A percentile compares a stretch with the other conserved stretches of the same genome.
phyloP scores from a whole-genome alignment of 1,140 invertebrate genomes.

The Dysdera silvatica region DNA sequence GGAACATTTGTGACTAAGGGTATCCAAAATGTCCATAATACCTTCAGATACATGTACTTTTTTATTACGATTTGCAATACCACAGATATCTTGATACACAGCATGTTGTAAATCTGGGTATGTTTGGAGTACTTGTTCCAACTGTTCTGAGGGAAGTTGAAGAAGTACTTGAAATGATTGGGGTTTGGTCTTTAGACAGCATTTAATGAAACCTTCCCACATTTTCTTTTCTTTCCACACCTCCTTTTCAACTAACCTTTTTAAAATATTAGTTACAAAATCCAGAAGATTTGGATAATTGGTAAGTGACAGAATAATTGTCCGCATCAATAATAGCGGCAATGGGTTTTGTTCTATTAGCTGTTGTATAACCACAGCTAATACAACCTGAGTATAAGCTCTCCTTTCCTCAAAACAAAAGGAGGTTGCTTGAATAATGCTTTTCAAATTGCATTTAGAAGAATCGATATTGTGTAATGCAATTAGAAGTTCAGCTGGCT shows the following conservation, averaged over 20 bases:
- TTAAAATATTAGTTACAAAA: conserved; percentile 87
- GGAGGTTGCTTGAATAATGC: conserved; percentile 91
- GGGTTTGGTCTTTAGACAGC: conserved; percentile 82
- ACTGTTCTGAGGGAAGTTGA: conserved; percentile 67
- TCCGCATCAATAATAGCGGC: conserved; percentile 90
- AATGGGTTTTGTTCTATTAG: conserved; percentile 81
- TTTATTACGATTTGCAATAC: conserved; percentile 71
- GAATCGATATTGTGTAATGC: conserved; percentile 87
- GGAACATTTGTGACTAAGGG: no score
- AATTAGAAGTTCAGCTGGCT: conserved; percentile 83
- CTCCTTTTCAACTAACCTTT: conserved; percentile 82
- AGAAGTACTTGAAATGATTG: conserved; percentile 78
- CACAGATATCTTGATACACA: conserved; percentile 63
- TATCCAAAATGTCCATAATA: conserved; percentile 48
- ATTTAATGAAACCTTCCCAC: conserved; percentile 97
- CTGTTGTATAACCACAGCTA: conserved; percentile 85
- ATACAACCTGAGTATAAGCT: conserved; percentile 66
- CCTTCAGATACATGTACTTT: conserved; percentile 51
- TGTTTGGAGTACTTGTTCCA: conserved; percentile 64
- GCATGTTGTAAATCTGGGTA: conserved; percentile 64
- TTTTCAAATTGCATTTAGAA: conserved; percentile 83
- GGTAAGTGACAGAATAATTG: conserved; percentile 85
- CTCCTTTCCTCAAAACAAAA: conserved; percentile 85
- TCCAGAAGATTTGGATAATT: conserved; percentile 79
- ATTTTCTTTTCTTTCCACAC: conserved; percentile 93